Evolutionary conservation across 2,888 invertebrate species (phyloP), one percentile per base, ranked within the genome.

Genomic region (Latrodectus elegans): DNA sequence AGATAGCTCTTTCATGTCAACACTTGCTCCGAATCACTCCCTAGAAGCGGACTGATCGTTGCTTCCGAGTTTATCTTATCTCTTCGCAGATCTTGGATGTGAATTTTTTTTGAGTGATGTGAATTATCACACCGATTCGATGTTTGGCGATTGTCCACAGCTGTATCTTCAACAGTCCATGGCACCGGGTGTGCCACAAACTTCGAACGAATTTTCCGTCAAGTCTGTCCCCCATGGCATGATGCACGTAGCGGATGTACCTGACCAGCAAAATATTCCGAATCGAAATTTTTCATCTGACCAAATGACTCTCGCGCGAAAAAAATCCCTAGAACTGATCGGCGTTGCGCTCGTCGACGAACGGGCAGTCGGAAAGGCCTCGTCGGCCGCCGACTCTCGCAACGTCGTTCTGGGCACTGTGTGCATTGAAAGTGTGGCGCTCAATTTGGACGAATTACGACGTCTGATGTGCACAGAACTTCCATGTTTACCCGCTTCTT

Each of bases 381-480:
- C 60, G 8, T 52, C 49, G 9, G 38, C 55, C 11, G 14, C 77
- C 22, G 83, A 84, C 8, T 79, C 15, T 49, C 60, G 75, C 38
- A 49, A 68, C 12, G 71, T 88, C 4, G 73, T 88, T 4, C 77
- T 88, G 8, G 88, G 88, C 12, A 83, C 82, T 11, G 38, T 85
- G 52, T 81, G 84, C 67, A 49, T 85, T 22, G 88, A 88, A 68
- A 82, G 84, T 70, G 15, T 78, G 22, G 53, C 55, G 8, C 49
- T 84, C 17, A 78, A 60, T 72, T 26, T 84, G 26, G 88, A 88
- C 14, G 88, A 88, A 77, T 67, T 88, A 3, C 81, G 84, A 11
- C 72, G 84, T 49, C 64, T 81, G 55, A 84, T 88, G 84, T 88
- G 88, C 26, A 55, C 84, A 12, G 84, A 88, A 81, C 14, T 88